These are phyloP conservation scores for Megaceryle torquata DNA, from an alignment of 2,113 vertebrate genomes.

Conservation along the genomic window DNA sequence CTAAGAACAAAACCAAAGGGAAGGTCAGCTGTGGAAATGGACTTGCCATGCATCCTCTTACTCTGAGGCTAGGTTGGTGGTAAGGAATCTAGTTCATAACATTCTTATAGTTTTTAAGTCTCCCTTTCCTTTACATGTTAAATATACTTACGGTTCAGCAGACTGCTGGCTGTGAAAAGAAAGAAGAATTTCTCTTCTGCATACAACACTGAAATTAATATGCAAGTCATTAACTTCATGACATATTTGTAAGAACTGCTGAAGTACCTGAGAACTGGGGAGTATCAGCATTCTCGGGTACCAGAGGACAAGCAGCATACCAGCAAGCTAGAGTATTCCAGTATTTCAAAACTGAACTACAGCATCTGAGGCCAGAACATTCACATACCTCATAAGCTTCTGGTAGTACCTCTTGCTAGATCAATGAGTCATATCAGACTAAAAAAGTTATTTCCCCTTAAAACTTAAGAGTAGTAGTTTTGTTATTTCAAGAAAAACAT, in stretches of 20 bases:
- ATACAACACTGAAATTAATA: background rate
- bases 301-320: background rate
- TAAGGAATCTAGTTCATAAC: background rate
- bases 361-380: background rate
- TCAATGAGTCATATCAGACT: background rate
- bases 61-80: background rate
- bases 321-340: background rate
- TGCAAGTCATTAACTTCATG: background rate
- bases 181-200: background rate
- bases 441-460: background rate
- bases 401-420: background rate
- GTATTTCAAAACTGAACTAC: background rate
- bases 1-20: conserved; percentile 53
- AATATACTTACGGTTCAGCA: background rate
- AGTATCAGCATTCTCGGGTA: background rate
- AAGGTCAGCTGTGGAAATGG: background rate
- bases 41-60: background rate
- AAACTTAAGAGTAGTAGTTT: background rate
- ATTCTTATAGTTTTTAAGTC: background rate
- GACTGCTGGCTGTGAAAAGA: background rate
- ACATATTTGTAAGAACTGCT: background rate
- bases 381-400: background rate
- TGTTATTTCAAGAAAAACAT: background rate
- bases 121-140: background rate
- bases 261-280: background rate